These are phyloP conservation scores for Cochlearius cochlearius DNA, from an alignment of 2,113 vertebrate genomes.

Conservation along the genomic window DNA sequence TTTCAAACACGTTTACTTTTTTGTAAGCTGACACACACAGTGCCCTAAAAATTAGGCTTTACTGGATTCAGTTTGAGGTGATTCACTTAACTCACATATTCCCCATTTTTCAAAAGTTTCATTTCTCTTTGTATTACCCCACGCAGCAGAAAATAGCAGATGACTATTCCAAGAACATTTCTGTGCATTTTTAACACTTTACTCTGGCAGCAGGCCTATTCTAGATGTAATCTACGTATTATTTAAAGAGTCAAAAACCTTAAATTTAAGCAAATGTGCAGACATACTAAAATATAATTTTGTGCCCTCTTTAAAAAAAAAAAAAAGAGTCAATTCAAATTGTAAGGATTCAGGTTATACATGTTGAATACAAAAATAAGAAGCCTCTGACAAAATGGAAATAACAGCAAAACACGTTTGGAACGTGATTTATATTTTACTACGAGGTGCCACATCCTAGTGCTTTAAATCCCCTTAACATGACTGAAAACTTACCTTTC, in stretches of 20 bases:
- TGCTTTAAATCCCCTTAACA: not conserved
- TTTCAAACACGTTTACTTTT: not conserved
- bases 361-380: not conserved
- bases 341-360: not conserved
- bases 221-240: not conserved
- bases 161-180: conserved; percentile 10
- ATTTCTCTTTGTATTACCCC: conserved; percentile 8
- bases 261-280: not conserved
- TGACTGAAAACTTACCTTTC: conserved; percentile 70
- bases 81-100: not conserved
- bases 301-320: not conserved
- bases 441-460: not conserved
- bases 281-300: not conserved
- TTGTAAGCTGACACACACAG: not conserved
- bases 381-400: not conserved
- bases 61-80: not conserved
- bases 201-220: not conserved
- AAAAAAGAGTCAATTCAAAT: not conserved
- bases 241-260: not conserved
- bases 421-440: not conserved
- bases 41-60: not conserved
- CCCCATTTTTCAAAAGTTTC: not conserved
- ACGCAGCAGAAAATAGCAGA: conserved; percentile 17
- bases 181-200: not conserved
- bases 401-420: not conserved